Conservation (phyloP, 2,797 vertebrate genomes). For the Trichosurus vulpecula region DNA sequence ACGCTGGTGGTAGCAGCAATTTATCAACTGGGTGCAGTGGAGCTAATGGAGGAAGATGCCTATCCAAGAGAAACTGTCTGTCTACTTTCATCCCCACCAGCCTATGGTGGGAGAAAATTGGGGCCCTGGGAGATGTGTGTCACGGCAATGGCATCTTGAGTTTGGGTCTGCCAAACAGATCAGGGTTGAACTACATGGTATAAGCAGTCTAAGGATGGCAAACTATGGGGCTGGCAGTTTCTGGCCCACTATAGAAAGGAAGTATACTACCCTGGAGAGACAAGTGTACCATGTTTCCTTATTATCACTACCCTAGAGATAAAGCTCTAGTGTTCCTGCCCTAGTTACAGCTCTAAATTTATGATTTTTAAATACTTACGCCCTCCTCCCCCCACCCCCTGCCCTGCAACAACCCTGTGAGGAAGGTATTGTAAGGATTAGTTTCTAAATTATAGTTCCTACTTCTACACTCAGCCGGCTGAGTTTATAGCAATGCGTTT, state of each 20-base stretch:
- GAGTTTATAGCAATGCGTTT: constrained; percentile 43
- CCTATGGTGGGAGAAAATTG: background rate
- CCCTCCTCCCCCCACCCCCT: too few relatives aligned
- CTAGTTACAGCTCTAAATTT: background rate
- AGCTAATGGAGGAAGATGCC: background rate
- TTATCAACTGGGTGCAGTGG: background rate
- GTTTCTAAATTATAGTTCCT: background rate
- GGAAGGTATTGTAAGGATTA: background rate
- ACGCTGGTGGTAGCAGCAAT: background rate
- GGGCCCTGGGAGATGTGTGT: background rate
- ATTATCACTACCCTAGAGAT: background rate
- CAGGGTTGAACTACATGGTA: background rate
- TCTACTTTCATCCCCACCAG: background rate
- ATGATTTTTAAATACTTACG: background rate
- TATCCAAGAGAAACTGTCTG: background rate
- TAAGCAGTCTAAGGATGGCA: background rate
- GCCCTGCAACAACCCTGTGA: background rate
- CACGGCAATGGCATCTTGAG: background rate
- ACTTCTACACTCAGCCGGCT: constrained; percentile 31
- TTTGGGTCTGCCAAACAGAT: background rate
- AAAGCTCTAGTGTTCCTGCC: background rate
- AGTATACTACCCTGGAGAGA: background rate
- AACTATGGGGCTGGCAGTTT: background rate
- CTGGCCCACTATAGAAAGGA: background rate
- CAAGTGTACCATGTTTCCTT: background rate